These are phyloP conservation scores for Xylota sylvarum DNA, from an alignment of 2,888 invertebrate species.

Conservation along the genomic window DNA sequence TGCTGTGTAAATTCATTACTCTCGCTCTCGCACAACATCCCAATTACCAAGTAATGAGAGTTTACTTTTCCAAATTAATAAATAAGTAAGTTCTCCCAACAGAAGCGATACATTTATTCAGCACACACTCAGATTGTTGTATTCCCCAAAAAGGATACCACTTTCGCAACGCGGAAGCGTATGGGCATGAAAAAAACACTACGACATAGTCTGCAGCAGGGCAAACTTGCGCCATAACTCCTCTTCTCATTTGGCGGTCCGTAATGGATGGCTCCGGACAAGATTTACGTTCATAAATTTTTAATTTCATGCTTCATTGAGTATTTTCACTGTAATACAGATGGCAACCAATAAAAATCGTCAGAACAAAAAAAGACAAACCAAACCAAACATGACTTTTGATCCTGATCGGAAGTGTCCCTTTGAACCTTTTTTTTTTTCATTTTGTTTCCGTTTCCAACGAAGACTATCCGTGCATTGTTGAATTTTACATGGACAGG, in stretches of 20 bases:
- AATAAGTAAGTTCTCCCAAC: constrained; percentile 11
- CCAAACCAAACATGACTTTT: constrained; percentile 39
- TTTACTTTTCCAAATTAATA: constrained; percentile 24
- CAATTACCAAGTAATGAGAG: constrained; percentile 6
- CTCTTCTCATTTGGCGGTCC: constrained; percentile 16
- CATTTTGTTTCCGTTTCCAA: not conserved
- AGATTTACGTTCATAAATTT: constrained; percentile 61
- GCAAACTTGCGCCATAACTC: constrained; percentile 11
- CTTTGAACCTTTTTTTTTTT: constrained; percentile 35
- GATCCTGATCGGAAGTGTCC: constrained; percentile 46
- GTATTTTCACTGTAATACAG: constrained; percentile 40
- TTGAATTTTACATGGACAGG: constrained; percentile 28
- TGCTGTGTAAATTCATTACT: not conserved
- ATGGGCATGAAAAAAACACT: not conserved
- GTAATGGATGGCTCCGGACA: constrained; percentile 51
- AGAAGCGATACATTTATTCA: constrained; percentile 33
- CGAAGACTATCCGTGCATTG: not conserved
- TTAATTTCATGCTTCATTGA: constrained; percentile 67
- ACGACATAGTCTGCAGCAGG: constrained; percentile 15
- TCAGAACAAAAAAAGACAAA: constrained; percentile 13
- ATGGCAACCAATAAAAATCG: constrained; percentile 40
- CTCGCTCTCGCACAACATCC: not conserved
- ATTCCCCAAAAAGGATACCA: constrained; percentile 6
- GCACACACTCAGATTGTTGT: not conserved
- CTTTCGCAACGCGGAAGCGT: constrained; percentile 14